phyloP scores from a whole-genome alignment of 1,140 invertebrate species.

The Drosophila repleta region DNA sequence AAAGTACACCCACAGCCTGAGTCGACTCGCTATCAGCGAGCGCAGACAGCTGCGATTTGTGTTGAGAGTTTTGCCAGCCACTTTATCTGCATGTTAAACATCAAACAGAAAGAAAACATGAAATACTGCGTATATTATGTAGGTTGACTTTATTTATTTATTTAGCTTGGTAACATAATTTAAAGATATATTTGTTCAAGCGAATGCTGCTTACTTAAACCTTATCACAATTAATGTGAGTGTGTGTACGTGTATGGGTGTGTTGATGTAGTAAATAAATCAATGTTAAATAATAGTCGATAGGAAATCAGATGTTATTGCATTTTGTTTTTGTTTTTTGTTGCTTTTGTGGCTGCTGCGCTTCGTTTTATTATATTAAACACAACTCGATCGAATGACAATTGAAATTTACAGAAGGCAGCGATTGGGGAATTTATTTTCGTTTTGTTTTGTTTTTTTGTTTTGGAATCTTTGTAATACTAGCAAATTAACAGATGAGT shows the following conservation, averaged over 20 bases:
- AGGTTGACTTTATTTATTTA: constrained; percentile 58
- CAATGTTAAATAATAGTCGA: constrained; percentile 39
- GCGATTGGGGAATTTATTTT: constrained; percentile 6
- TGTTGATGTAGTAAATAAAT: constrained; percentile 46
- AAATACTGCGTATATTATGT: constrained; percentile 33
- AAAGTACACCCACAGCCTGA: constrained; percentile 46
- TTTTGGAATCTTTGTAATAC: constrained; percentile 38
- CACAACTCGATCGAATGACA: constrained; percentile 55
- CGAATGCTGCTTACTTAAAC: constrained; percentile 72
- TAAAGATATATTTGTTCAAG: constrained; percentile 72
- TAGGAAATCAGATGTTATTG: constrained; percentile 43
- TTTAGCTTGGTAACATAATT: constrained; percentile 68
- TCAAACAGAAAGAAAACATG: constrained; percentile 26
- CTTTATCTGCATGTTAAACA: constrained; percentile 34
- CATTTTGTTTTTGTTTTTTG: constrained; percentile 19
- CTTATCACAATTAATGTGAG: constrained; percentile 66
- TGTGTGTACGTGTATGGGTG: constrained; percentile 26
- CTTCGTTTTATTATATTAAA: constrained; percentile 54
- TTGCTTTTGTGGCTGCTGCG: constrained; percentile 54
- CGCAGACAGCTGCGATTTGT: constrained; percentile 25
- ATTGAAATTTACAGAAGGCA: constrained; percentile 42
- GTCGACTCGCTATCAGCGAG: constrained; percentile 38
- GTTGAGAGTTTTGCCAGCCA: background rate
- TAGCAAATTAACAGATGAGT: constrained; percentile 16
- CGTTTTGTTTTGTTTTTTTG: constrained; percentile 11